These are phyloP conservation scores for Anoplolepis gracilipes DNA, from an alignment of 1,140 invertebrate genomes.

Conservation along the genomic window DNA sequence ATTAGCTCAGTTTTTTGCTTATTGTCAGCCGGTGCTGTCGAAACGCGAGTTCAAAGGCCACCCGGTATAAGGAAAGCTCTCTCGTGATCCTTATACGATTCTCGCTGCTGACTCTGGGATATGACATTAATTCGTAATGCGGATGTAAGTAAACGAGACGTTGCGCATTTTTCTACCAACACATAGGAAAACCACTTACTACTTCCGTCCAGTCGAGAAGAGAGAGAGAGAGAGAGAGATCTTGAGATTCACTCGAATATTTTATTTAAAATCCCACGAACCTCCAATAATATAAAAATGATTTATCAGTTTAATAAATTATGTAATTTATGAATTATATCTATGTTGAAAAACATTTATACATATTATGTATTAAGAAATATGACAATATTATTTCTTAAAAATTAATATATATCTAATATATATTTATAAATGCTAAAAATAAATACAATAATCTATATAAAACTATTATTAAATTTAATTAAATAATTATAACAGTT, in stretches of 20 bases:
- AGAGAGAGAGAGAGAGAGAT: too few species aligned
- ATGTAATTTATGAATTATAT: too few species aligned
- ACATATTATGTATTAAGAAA: too few species aligned
- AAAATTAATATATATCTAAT: too few species aligned
- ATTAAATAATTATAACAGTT: too few species aligned
- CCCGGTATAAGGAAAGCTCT: constrained; percentile 64
- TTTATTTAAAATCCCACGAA: not conserved
- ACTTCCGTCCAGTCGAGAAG: not conserved
- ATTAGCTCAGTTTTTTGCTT: constrained; percentile 60
- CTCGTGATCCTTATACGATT: not conserved
- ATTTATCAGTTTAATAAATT: not conserved
- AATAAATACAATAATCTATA: too few species aligned
- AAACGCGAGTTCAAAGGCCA: constrained; percentile 67
- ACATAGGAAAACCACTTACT: too few species aligned
- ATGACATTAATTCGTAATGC: constrained; percentile 3
- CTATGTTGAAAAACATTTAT: too few species aligned
- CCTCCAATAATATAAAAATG: not conserved
- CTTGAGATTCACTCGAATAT: not conserved
- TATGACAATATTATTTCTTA: too few species aligned
- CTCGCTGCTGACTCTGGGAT: too few species aligned
- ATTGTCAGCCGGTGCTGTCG: constrained; percentile 66
- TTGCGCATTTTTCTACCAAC: not conserved
- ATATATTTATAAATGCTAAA: too few species aligned
- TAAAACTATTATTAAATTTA: too few species aligned
- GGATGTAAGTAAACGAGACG: not conserved